Evolutionary conservation across 2,113 vertebrate species (phyloP).

Genomic region (Alaudala cheleensis): DNA sequence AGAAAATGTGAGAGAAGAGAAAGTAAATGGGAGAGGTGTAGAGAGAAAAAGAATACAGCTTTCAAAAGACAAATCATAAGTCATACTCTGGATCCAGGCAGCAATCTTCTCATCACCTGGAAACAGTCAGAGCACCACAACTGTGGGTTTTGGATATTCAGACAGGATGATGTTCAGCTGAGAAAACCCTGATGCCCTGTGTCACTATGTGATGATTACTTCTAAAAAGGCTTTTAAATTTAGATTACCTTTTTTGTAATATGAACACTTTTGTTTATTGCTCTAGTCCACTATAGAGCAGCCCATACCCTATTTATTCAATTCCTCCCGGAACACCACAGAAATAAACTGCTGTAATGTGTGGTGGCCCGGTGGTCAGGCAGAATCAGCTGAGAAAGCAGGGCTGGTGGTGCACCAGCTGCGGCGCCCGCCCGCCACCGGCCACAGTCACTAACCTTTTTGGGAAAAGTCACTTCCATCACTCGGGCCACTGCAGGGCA

Average conservation of each 20-base stretch:
- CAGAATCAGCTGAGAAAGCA: constrained; percentile 68
- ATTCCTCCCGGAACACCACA: neutral
- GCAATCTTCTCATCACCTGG: neutral
- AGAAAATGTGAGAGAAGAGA: neutral
- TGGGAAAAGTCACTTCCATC: constrained; percentile 83
- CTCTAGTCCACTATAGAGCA: neutral
- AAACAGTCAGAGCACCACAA: neutral
- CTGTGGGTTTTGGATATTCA: neutral
- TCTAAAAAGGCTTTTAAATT: neutral
- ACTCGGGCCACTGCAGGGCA: constrained; percentile 71
- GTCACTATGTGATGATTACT: accelerated
- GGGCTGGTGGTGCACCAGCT: constrained; percentile 29
- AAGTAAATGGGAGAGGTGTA: neutral
- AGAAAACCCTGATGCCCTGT: neutral
- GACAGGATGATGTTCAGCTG: neutral
- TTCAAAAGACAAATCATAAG: neutral
- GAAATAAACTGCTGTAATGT: neutral
- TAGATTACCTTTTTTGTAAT: neutral
- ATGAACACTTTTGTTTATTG: neutral
- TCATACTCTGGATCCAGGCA: neutral
- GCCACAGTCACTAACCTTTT: constrained; percentile 81
- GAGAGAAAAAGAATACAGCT: neutral
- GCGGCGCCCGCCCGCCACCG: constrained; percentile 61
- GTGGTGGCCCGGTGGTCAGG: neutral
- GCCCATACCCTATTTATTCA: neutral